Evolutionary conservation across 2,797 vertebrate species (phyloP), one percentile per base, ranked within the genome.

Genomic region (Scarus forsteni): DNA sequence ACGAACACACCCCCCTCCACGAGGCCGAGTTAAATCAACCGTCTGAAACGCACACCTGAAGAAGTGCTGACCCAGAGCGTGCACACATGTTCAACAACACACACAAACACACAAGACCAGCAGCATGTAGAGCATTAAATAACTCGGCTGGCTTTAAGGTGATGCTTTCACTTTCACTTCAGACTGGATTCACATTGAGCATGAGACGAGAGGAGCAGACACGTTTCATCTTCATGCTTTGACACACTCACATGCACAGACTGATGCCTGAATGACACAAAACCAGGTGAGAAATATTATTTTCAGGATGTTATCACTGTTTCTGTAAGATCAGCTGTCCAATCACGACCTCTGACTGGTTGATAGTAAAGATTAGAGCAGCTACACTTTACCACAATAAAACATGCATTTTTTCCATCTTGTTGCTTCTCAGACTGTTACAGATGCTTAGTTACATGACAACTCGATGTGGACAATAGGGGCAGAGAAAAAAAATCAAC

Each of bases 261-360:
- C 44, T 60, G 18, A 3, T 39, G 7, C 7, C 16, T 38, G 46
- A 70, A 72, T 60, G 52, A 13, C 34, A 38, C 14, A 36, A 34
- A 36, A 35, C 7, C 1, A 50, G 27, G 10, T 60, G 43, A 35
- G 70, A 63, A 50, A 67, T 65, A 66, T 65, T 35, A 19, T 7
- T 58, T 9, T 14, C 48, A n/a, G n/a, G n/a, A 51, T 43, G 12
- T 12, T 16, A 19, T 51, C 11, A 51, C 10, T 6, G 35, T 8
- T 50, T 60, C 27, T 14, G n/a, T 54, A 13, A 40, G 2, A 48
- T 34, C 12, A 48, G 15, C 6, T 35, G 27, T 8, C 36, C 7
- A 34, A 8, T 57, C 53, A 7, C n/a, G 10, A n/a, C 43, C 7
- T 10, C n/a, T 55, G 9, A 54, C 52, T 16, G 15, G 15, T 35